These are phyloP conservation scores for Pachyseris speciosa DNA, from an alignment of 64 coral and sea anemone species.

Conservation along the genomic window DNA sequence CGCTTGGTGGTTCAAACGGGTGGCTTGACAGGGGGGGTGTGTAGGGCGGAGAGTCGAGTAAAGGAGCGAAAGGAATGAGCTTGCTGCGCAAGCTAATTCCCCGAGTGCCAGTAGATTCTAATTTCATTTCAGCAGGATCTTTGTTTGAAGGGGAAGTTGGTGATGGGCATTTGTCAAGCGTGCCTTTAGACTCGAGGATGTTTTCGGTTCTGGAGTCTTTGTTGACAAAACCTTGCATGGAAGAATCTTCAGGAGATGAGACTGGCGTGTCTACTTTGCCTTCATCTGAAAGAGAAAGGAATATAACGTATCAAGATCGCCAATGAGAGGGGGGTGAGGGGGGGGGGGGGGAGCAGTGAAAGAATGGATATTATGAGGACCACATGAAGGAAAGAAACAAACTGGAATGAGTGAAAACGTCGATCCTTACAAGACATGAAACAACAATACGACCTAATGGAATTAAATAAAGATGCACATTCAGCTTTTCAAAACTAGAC, in stretches of 20 bases:
- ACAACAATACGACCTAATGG: no score
- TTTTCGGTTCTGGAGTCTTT: neutral
- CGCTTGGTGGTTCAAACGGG: conserved; percentile 61
- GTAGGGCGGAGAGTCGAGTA: conserved; percentile 45
- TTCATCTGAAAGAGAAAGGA: conserved; percentile 48
- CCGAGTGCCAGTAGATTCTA: neutral
- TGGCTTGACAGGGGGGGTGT: conserved; percentile 35
- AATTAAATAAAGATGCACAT: no score
- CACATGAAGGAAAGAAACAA: neutral
- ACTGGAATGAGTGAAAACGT: neutral
- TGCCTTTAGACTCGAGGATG: conserved; percentile 10
- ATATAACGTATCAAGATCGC: no score
- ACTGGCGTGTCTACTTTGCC: conserved; percentile 13
- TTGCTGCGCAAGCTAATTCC: conserved; percentile 38
- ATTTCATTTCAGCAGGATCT: neutral
- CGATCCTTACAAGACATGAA: no score
- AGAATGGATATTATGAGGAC: no score
- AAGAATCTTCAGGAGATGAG: conserved; percentile 53
- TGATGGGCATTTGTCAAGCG: neutral
- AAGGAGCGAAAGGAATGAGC: conserved; percentile 65
- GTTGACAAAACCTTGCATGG: conserved; percentile 22
- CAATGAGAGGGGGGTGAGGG: neutral
- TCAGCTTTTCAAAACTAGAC: no score
- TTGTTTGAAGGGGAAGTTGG: neutral
- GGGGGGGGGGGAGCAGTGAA: no score